phyloP scores from a whole-genome alignment of 2,113 vertebrate species.

The Ancistrus triradiatus region DNA sequence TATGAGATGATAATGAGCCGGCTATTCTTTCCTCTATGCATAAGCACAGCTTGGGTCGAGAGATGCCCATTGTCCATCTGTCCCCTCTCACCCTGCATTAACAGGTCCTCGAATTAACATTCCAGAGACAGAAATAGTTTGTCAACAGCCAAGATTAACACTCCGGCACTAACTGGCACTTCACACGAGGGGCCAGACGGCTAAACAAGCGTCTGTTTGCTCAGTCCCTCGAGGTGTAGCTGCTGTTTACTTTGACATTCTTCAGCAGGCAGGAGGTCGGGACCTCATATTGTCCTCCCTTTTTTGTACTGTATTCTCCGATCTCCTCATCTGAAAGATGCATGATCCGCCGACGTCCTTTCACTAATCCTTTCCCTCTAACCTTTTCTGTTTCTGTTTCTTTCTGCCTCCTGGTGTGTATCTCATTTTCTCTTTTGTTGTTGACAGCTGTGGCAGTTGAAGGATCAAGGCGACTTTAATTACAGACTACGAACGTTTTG shows the following conservation, averaged over 20 bases:
- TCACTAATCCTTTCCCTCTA: too few relatives aligned
- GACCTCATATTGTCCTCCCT: background rate
- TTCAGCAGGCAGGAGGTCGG: background rate
- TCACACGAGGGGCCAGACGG: conserved; percentile 3
- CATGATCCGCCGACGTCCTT: too few relatives aligned
- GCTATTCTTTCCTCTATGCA: background rate
- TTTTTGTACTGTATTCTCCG: background rate
- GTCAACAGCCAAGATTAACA: conserved; percentile 8
- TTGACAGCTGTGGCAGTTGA: too few relatives aligned
- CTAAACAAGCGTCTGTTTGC: conserved; percentile 9
- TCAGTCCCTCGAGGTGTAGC: background rate
- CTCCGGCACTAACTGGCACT: background rate
- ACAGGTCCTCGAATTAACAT: conserved; percentile 2
- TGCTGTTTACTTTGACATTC: too few relatives aligned
- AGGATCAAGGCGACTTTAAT: background rate
- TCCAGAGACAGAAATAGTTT: conserved; percentile 16
- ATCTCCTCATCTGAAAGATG: too few relatives aligned
- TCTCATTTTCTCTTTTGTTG: too few relatives aligned
- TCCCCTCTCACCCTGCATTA: background rate
- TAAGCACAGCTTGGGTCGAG: background rate
- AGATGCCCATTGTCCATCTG: background rate
- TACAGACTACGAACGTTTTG: background rate
- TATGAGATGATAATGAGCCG: background rate
- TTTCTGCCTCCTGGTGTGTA: too few relatives aligned
- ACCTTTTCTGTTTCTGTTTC: too few relatives aligned